These are phyloP conservation scores for Drosophila greeni DNA, from an alignment of 2,888 invertebrate species.

Conservation along the genomic window DNA sequence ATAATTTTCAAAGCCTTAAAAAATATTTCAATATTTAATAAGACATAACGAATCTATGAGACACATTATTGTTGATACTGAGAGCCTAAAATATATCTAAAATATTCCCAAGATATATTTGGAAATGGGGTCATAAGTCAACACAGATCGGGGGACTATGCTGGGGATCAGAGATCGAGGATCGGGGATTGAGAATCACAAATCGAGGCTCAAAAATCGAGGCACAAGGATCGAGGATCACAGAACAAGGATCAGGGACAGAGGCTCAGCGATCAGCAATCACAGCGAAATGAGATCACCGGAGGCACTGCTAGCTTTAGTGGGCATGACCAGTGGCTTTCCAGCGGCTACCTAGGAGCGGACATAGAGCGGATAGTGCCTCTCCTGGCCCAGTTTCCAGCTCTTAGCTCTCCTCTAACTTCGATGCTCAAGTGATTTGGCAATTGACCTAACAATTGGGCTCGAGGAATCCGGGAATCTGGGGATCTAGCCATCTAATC, in stretches of 20 bases:
- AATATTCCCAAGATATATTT: not conserved
- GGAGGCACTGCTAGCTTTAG: conserved; percentile 44
- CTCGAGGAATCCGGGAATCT: conserved; percentile 27
- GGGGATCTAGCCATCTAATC: conserved; percentile 43
- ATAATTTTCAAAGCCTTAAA: not conserved
- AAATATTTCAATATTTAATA: not conserved
- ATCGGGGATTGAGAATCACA: not conserved
- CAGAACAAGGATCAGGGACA: not conserved
- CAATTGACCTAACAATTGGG: conserved; percentile 72
- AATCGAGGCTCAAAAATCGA: too few species aligned
- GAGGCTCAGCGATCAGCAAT: not conserved
- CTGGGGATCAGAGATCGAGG: not conserved
- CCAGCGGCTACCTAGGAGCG: conserved; percentile 15
- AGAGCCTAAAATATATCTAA: not conserved
- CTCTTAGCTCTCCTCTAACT: not conserved
- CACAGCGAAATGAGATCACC: conserved; percentile 17
- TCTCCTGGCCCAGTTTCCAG: conserved; percentile 5
- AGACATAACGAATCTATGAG: not conserved
- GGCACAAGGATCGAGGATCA: too few species aligned
- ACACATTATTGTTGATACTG: not conserved
- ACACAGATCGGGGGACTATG: not conserved
- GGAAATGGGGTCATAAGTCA: conserved; percentile 26
- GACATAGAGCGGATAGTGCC: not conserved
- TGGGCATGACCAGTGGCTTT: conserved; percentile 47
- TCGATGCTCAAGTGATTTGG: conserved; percentile 52